Percentiles rank a stretch among this genome's conserved stretches.
Evolutionary conservation across 2,888 invertebrate genomes (phyloP).

Genomic region (Muscina levida): DNA sequence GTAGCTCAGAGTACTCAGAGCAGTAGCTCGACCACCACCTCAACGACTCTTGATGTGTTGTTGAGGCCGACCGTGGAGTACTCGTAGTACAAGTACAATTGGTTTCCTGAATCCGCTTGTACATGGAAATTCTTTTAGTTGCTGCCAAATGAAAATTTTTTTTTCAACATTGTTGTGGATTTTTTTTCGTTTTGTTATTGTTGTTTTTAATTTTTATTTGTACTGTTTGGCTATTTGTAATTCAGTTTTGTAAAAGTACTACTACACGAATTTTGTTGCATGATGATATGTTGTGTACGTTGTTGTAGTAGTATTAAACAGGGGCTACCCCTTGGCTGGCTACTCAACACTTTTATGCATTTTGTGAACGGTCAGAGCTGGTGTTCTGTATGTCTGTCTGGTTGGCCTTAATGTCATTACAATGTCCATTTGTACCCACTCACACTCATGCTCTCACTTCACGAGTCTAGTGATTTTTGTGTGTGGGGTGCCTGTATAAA

Average conservation of each 20-base stretch:
- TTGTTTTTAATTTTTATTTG: conserved; percentile 42
- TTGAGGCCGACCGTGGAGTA: too few relatives aligned
- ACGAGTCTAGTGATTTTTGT: neutral
- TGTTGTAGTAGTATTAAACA: too few relatives aligned
- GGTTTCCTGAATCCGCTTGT: conserved; percentile 31
- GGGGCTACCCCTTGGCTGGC: too few relatives aligned
- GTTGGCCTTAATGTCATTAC: conserved; percentile 28
- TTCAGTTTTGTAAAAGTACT: too few relatives aligned
- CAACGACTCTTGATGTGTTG: too few relatives aligned
- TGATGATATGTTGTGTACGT: too few relatives aligned
- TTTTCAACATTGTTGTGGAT: conserved; percentile 1
- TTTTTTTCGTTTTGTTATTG: conserved; percentile 1
- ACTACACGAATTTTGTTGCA: too few relatives aligned
- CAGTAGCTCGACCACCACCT: too few relatives aligned
- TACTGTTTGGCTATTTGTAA: too few relatives aligned
- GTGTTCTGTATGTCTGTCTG: conserved; percentile 32
- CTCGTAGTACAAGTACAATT: too few relatives aligned
- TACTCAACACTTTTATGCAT: too few relatives aligned
- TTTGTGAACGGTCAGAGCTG: too few relatives aligned
- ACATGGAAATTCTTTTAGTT: conserved; percentile 35
- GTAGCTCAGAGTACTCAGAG: neutral
- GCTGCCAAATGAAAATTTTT: conserved; percentile 7
- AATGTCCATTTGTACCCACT: neutral
- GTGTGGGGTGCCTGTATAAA: neutral
- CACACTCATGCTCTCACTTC: neutral